Percentiles rank a stretch among this genome's conserved stretches.
Conservation (phyloP, 2,113 vertebrate genomes). For the Canis aureus region DNA sequence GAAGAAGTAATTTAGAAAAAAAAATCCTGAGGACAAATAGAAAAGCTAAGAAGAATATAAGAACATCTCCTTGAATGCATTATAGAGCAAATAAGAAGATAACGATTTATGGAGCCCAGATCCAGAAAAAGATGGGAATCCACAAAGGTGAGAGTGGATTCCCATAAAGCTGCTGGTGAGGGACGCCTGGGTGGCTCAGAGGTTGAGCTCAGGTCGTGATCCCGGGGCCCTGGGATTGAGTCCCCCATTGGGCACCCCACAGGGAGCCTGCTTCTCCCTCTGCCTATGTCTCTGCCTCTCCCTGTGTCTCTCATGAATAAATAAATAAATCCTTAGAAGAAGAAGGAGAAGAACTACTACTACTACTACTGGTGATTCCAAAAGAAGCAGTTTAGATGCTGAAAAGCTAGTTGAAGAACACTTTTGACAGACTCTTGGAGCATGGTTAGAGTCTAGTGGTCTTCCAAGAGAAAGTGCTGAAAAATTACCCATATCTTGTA, state of each 20-base stretch:
- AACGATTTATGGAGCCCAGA: neutral
- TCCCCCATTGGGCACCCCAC: too few relatives aligned
- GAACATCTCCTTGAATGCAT: neutral
- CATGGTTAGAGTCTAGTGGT: neutral
- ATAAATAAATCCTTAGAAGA: too few relatives aligned
- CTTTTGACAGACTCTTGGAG: neutral
- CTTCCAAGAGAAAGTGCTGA: neutral
- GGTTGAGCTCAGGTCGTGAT: too few relatives aligned
- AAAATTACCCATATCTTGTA: neutral
- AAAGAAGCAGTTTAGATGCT: neutral
- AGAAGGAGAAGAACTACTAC: too few relatives aligned
- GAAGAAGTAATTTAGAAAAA: neutral
- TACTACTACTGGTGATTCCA: neutral
- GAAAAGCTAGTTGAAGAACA: neutral
- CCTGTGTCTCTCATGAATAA: too few relatives aligned
- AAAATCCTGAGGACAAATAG: neutral
- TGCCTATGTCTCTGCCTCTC: too few relatives aligned
- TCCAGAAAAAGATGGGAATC: neutral
- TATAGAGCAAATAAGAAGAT: neutral
- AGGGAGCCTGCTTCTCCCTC: too few relatives aligned
- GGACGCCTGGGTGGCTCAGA: too few relatives aligned
- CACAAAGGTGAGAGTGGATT: neutral
- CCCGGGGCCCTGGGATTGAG: too few relatives aligned
- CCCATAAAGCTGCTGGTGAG: neutral
- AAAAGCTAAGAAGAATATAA: conserved; percentile 20